These are phyloP conservation scores for Microcebus ravelobensis DNA, from an alignment of 2,113 vertebrate genomes.

Conservation along the genomic window DNA sequence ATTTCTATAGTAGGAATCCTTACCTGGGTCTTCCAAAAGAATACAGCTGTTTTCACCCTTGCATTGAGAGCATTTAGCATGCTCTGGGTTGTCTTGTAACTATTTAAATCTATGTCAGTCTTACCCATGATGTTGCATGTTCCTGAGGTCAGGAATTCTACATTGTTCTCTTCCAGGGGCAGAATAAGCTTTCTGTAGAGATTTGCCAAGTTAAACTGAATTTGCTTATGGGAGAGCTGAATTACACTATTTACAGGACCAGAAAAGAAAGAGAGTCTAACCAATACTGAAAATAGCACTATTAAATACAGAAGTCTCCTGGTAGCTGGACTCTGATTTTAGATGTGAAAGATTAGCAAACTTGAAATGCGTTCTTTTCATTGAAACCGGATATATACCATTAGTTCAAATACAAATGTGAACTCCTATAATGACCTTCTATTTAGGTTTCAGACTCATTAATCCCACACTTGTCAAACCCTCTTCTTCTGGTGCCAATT, in stretches of 20 bases:
- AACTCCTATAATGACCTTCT: constrained; percentile 3
- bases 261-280: constrained; percentile 39
- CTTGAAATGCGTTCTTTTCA: constrained; percentile 62
- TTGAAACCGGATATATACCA: constrained; percentile 59
- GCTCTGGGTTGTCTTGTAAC: neutral
- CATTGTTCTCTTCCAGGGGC: neutral
- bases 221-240: neutral
- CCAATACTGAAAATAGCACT: constrained; percentile 53
- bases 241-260: neutral
- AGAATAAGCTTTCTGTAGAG: neutral
- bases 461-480: neutral
- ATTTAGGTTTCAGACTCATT: constrained; percentile 39
- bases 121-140: neutral
- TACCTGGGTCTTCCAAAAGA: neutral
- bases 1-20: neutral
- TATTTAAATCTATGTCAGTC: neutral
- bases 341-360: constrained; percentile 53
- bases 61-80: neutral
- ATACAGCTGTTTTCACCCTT: neutral
- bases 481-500: constrained; percentile 20
- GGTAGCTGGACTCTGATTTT: constrained; percentile 29
- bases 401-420: constrained; percentile 44
- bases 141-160: no score
- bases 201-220: neutral
- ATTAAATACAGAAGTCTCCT: constrained; percentile 56